These are phyloP conservation scores for Coptodon bakossiorum DNA, from an alignment of 2,113 vertebrate species.

Conservation along the genomic window DNA sequence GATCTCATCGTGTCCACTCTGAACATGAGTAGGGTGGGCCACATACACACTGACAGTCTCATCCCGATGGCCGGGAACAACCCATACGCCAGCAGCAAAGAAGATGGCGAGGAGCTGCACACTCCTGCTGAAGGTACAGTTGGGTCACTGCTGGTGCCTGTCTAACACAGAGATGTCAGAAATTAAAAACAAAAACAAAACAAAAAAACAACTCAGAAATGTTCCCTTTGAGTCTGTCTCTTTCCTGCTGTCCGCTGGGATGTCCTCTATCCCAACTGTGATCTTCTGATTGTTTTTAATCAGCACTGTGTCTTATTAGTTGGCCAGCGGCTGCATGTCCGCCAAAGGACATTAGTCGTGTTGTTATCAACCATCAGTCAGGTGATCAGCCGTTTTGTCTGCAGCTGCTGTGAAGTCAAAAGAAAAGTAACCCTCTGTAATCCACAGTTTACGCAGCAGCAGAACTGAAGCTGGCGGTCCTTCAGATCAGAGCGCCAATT, in stretches of 20 bases:
- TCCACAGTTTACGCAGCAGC: constrained; percentile 80
- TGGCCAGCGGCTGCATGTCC: neutral
- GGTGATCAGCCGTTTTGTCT: neutral
- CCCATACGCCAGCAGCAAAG: constrained; percentile 79
- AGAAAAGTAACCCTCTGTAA: neutral
- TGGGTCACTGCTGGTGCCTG: neutral
- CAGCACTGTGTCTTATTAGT: neutral
- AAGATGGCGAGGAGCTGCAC: constrained; percentile 78
- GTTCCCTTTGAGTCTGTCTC: neutral
- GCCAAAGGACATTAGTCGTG: neutral
- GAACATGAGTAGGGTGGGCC: constrained; percentile 80
- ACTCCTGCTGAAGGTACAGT: constrained; percentile 85
- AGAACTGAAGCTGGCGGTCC: constrained; percentile 81
- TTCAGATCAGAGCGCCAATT: constrained; percentile 89
- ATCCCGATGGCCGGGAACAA: constrained; percentile 93
- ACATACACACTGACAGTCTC: constrained; percentile 89
- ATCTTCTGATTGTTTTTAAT: neutral
- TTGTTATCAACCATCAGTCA: neutral
- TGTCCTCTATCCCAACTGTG: neutral
- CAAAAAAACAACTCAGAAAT: neutral
- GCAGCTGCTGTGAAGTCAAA: neutral
- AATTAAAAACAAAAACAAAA: neutral
- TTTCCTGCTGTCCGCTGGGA: neutral
- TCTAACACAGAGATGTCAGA: neutral
- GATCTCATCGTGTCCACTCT: constrained; percentile 91